Conservation (phyloP, 2,113 vertebrate species). For the Agelaius tricolor region DNA sequence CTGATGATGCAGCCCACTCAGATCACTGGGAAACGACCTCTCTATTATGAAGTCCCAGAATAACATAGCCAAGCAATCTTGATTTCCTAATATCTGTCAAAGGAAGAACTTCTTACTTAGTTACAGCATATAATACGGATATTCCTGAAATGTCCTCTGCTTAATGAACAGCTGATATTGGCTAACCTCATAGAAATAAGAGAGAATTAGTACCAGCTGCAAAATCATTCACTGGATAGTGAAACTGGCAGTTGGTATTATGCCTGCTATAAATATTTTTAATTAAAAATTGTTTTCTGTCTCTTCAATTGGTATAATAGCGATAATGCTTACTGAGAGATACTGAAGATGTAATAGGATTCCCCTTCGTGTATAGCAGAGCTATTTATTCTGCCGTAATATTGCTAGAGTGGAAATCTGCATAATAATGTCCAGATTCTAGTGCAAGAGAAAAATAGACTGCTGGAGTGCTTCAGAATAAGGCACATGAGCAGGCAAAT, state of each 20-base stretch:
- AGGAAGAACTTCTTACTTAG: constrained; percentile 51
- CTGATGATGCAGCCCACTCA: constrained; percentile 42
- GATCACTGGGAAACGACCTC: constrained; percentile 53
- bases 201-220: constrained; percentile 75
- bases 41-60: constrained; percentile 53
- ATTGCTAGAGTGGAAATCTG: constrained; percentile 34
- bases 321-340: constrained; percentile 51
- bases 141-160: constrained; percentile 66
- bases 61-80: constrained; percentile 47
- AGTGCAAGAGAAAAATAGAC: constrained; percentile 9
- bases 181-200: constrained; percentile 72
- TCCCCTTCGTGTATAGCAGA: constrained; percentile 37
- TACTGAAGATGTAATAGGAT: constrained; percentile 54
- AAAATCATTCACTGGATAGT: constrained; percentile 67
- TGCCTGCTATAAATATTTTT: constrained; percentile 79
- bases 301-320: constrained; percentile 70
- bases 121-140: constrained; percentile 42
- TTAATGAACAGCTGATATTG: constrained; percentile 77
- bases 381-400: constrained; percentile 48
- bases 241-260: constrained; percentile 74
- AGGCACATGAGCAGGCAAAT: background rate
- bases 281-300: constrained; percentile 78
- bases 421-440: background rate
- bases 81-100: constrained; percentile 50
- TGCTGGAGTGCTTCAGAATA: background rate